A percentile compares a stretch with the other conserved stretches of the same genome.
These are phyloP conservation scores for Apis dorsata DNA, from an alignment of 1,140 invertebrate genomes.

Conservation along the genomic window DNA sequence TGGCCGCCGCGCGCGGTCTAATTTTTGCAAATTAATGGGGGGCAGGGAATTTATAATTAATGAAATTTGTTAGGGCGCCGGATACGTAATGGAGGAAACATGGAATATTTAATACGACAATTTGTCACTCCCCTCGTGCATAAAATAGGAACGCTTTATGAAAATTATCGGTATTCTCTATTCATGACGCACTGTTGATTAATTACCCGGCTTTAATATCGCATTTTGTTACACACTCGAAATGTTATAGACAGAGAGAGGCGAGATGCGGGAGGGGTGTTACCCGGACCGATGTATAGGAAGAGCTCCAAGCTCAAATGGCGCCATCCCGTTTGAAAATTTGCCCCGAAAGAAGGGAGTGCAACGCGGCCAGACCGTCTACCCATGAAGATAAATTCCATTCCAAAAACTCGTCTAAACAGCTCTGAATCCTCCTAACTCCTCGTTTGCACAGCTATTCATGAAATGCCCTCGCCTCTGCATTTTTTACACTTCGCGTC, in stretches of 20 bases:
- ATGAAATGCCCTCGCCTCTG: constrained; percentile 18
- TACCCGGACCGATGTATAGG: background rate
- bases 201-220: background rate
- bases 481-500: constrained; percentile 32
- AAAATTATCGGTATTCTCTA: background rate
- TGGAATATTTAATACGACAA: constrained; percentile 27
- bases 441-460: constrained; percentile 40
- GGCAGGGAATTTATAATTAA: background rate
- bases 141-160: constrained; percentile 18
- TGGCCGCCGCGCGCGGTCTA: too few species aligned
- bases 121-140: background rate
- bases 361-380: background rate
- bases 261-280: background rate
- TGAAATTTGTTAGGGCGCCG: background rate
- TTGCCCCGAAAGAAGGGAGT: background rate
- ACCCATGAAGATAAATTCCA: constrained; percentile 12
- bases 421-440: constrained; percentile 14
- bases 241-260: background rate
- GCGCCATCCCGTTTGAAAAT: background rate
- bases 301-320: background rate
- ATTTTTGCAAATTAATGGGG: too few species aligned
- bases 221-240: constrained; percentile 7
- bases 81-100: background rate
- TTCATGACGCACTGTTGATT: constrained; percentile 8
- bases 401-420: constrained; percentile 22